Percentiles rank a stretch among this genome's conserved stretches.
Conservation (phyloP, 1,140 invertebrate species). For the Drosophila bocki region DNA sequence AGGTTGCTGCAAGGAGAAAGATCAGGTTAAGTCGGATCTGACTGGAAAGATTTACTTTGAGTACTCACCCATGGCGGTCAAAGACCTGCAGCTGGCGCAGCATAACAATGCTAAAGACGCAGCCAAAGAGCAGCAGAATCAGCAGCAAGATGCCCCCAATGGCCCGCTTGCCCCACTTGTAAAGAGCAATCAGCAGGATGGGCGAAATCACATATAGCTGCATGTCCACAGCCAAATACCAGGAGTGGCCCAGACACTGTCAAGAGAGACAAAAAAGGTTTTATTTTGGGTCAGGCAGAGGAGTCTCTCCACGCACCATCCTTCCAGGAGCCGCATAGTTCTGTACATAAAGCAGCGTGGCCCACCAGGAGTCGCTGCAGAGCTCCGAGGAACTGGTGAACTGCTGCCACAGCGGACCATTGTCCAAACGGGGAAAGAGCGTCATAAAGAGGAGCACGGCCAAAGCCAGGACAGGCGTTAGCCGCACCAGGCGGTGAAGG, state of each 20-base stretch:
- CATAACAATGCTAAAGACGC: conserved; percentile 68
- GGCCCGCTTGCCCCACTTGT: conserved; percentile 86
- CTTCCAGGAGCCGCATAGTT: conserved; percentile 75
- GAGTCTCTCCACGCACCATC: conserved; percentile 54
- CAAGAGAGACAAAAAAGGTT: conserved; percentile 45
- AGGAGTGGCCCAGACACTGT: conserved; percentile 95
- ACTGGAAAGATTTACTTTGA: not conserved
- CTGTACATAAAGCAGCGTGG: conserved; percentile 76
- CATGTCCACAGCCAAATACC: conserved; percentile 95
- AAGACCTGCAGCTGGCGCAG: conserved; percentile 61
- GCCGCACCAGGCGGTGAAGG: conserved; percentile 73
- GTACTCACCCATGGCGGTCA: conserved; percentile 49
- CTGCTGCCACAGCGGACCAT: conserved; percentile 72
- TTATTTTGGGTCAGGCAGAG: not conserved
- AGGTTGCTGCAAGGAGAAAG: conserved; percentile 45
- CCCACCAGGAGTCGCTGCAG: conserved; percentile 77
- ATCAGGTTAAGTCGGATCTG: too few species aligned
- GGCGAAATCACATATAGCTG: conserved; percentile 93
- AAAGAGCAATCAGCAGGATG: conserved; percentile 89
- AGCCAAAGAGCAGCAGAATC: conserved; percentile 55
- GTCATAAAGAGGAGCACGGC: conserved; percentile 74
- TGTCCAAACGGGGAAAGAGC: conserved; percentile 59
- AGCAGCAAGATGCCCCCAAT: conserved; percentile 53
- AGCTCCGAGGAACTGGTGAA: conserved; percentile 53
- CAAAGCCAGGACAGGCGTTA: conserved; percentile 72